A percentile compares a stretch with the other conserved stretches of the same genome.
phyloP scores from a whole-genome alignment of 2,888 invertebrate genomes.

The Scaptomyza caliginosa region DNA sequence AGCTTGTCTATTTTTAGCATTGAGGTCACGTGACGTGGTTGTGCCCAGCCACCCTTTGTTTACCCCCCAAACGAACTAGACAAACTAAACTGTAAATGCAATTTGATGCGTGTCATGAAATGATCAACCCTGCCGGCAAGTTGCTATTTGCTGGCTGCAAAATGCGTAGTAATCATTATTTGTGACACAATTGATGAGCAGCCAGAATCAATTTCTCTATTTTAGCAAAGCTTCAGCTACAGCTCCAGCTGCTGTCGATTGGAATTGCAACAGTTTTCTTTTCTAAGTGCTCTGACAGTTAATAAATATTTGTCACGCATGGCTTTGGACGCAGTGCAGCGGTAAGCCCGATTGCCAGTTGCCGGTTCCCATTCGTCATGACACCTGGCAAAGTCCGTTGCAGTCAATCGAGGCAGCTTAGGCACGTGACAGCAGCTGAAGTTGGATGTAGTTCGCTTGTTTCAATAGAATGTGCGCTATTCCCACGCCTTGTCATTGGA shows the following conservation, averaged over 20 bases:
- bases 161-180: constrained; percentile 77
- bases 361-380: constrained; percentile 10
- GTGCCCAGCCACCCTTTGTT: constrained; percentile 30
- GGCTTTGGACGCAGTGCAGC: constrained; percentile 66
- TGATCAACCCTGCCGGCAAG: constrained; percentile 4
- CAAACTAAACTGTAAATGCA: constrained; percentile 74
- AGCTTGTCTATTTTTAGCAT: constrained; percentile 56
- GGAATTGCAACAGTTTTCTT: constrained; percentile 44
- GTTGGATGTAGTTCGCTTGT: constrained; percentile 14
- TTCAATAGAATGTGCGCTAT: constrained; percentile 27
- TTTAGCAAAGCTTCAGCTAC: not conserved
- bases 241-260: constrained; percentile 15
- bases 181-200: constrained; percentile 72
- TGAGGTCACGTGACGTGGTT: constrained; percentile 74
- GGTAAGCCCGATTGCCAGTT: constrained; percentile 19
- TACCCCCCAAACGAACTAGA: constrained; percentile 14
- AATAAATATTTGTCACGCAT: constrained; percentile 70
- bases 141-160: constrained; percentile 31
- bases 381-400: constrained; percentile 51
- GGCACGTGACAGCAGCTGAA: constrained; percentile 62
- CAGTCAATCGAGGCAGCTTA: constrained; percentile 47
- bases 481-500: constrained; percentile 61
- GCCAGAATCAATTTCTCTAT: constrained; percentile 59
- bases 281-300: constrained; percentile 63
- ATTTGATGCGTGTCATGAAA: constrained; percentile 73